Evolutionary conservation across 2,113 vertebrate genomes (phyloP).

Genomic region (Agapornis roseicollis): DNA sequence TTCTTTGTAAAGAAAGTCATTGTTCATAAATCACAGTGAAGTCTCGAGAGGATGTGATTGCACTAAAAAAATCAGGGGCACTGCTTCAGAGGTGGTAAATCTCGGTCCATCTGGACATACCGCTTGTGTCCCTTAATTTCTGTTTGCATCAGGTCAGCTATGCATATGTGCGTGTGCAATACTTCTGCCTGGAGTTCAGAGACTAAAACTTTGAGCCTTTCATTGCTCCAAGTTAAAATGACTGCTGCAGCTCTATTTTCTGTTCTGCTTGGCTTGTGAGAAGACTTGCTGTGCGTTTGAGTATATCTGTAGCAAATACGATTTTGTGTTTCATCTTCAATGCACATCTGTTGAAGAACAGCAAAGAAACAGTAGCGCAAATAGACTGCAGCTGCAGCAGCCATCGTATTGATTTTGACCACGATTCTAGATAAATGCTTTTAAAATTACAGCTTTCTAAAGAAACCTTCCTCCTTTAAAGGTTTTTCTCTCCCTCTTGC

Average conservation of each 20-base stretch:
- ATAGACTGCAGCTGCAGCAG: conserved; percentile 59
- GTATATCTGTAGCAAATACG: conserved; percentile 21
- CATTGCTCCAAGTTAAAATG: background rate
- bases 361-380: conserved; percentile 33
- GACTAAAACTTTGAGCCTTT: background rate
- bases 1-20: background rate
- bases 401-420: background rate
- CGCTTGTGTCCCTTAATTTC: background rate
- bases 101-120: background rate
- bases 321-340: conserved; percentile 45
- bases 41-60: background rate
- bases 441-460: conserved; percentile 56
- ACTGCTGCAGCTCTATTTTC: background rate
- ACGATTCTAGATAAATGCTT: conserved; percentile 53
- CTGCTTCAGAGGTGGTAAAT: background rate
- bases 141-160: background rate
- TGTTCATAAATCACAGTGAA: background rate
- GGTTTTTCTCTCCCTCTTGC: background rate
- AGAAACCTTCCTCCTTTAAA: conserved; percentile 36
- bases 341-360: conserved; percentile 54
- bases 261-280: conserved; percentile 1
- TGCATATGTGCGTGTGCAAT: accelerated
- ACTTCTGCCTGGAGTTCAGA: background rate
- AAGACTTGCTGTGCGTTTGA: background rate
- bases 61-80: background rate